phyloP scores from a whole-genome alignment of 35 echinoderm and acorn worm genomes.

The Stichopus chloronotus region DNA sequence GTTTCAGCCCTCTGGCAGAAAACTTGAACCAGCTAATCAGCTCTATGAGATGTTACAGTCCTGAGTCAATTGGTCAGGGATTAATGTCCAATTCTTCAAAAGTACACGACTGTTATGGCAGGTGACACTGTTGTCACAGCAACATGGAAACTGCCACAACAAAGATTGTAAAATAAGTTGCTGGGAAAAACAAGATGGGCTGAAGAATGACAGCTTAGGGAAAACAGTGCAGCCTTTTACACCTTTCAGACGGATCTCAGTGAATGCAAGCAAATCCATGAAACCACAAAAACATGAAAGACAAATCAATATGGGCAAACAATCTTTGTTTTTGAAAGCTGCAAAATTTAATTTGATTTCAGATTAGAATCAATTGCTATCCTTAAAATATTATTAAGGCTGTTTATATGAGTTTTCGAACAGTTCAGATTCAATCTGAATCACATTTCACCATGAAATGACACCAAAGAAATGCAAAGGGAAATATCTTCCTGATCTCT shows the following conservation, averaged over 20 bases:
- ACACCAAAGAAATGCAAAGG: too few species aligned
- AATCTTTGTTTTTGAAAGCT: background rate
- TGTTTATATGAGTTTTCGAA: too few species aligned
- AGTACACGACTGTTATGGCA: constrained; percentile 3
- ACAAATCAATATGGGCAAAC: background rate
- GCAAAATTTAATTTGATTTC: background rate
- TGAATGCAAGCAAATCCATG: too few species aligned
- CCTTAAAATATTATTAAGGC: background rate
- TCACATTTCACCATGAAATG: too few species aligned
- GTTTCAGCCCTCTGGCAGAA: background rate
- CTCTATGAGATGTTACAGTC: background rate
- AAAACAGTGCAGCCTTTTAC: background rate
- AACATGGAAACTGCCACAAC: background rate
- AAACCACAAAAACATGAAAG: background rate
- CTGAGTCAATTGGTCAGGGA: too few species aligned
- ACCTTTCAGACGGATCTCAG: background rate
- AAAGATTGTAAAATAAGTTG: background rate
- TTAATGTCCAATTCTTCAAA: background rate
- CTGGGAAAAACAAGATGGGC: background rate
- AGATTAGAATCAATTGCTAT: too few species aligned
- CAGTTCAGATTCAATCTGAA: background rate
- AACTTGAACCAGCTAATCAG: background rate
- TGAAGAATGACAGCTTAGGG: background rate
- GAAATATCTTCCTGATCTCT: too few species aligned
- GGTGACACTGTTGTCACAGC: background rate